Conservation (phyloP, 2,888 invertebrate species). For the Mythimna vitellina region DNA sequence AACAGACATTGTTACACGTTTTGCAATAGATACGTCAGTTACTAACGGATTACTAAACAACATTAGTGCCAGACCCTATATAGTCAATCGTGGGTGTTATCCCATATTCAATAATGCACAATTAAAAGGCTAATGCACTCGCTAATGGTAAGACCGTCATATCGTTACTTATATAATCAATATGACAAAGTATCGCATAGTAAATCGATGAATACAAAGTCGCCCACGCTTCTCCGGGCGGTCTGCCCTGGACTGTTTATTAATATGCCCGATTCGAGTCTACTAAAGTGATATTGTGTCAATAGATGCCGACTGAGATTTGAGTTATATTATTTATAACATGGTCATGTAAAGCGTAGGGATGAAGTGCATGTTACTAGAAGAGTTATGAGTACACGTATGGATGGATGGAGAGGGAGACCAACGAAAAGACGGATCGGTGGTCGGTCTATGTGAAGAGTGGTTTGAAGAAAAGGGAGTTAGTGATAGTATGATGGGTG, state of each 20-base stretch:
- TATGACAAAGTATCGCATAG: slow-evolving; percentile 65
- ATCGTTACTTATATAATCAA: slow-evolving; percentile 59
- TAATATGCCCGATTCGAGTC: slow-evolving; percentile 75
- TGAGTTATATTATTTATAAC: slow-evolving; percentile 3
- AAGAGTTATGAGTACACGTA: too few species aligned
- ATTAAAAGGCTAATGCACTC: slow-evolving; percentile 83
- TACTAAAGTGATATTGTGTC: slow-evolving; percentile 79
- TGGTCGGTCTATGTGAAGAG: too few species aligned
- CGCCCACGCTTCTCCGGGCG: slow-evolving; percentile 79
- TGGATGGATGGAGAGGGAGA: too few species aligned
- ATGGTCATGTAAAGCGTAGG: too few species aligned
- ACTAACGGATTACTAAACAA: slow-evolving; percentile 60
- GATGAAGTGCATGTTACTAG: too few species aligned
- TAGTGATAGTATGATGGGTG: too few species aligned
- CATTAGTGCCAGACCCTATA: slow-evolving; percentile 65
- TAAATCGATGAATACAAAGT: slow-evolving; percentile 72
- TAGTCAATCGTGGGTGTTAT: slow-evolving; percentile 74
- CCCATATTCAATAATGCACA: slow-evolving; percentile 75
- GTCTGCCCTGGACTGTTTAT: slow-evolving; percentile 71
- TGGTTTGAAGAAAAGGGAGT: too few species aligned
- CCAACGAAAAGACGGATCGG: too few species aligned
- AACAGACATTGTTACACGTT: slow-evolving; percentile 54
- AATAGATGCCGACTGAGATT: slow-evolving; percentile 67
- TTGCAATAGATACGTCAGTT: slow-evolving; percentile 58
- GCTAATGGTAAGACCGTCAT: slow-evolving; percentile 69